Percentiles rank a stretch among this genome's conserved stretches.
phyloP scores from a whole-genome alignment of 1,140 invertebrate species.

The Lepidotrigona ventralis region DNA sequence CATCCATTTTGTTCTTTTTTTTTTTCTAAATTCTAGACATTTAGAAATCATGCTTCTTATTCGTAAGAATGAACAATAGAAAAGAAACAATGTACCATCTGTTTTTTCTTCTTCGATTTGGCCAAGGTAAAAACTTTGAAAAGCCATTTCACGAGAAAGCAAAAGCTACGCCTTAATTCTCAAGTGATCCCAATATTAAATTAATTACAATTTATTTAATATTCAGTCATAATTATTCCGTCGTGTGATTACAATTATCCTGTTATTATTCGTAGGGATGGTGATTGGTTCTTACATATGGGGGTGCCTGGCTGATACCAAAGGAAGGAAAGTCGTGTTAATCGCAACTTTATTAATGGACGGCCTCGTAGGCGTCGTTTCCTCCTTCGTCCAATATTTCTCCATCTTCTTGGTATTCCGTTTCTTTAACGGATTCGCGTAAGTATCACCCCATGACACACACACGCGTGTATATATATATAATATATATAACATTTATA shows the following conservation, averaged over 20 bases:
- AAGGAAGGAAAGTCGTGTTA: slow-evolving; percentile 88
- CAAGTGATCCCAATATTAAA: too few relatives aligned
- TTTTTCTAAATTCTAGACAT: too few relatives aligned
- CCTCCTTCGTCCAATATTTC: slow-evolving; percentile 88
- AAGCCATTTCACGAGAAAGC: background rate
- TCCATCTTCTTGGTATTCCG: slow-evolving; percentile 88
- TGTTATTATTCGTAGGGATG: slow-evolving; percentile 84
- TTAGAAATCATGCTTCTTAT: too few relatives aligned
- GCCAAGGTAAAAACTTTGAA: background rate
- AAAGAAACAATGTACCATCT: too few relatives aligned
- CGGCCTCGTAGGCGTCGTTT: slow-evolving; percentile 86
- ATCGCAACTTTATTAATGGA: slow-evolving; percentile 89
- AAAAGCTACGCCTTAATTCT: background rate
- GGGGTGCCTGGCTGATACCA: slow-evolving; percentile 92
- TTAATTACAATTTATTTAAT: too few relatives aligned
- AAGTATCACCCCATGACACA: slow-evolving; percentile 75
- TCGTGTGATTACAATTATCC: too few relatives aligned
- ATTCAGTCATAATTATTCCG: too few relatives aligned
- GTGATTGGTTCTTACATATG: slow-evolving; percentile 93
- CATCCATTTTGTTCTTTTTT: too few relatives aligned
- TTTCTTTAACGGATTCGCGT: slow-evolving; percentile 93
- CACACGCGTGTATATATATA: too few relatives aligned
- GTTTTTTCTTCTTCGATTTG: too few relatives aligned
- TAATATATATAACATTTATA: too few relatives aligned
- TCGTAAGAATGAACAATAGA: too few relatives aligned